phyloP scores from a whole-genome alignment of 2,113 vertebrate genomes.

The Sphaerodactylus townsendi region DNA sequence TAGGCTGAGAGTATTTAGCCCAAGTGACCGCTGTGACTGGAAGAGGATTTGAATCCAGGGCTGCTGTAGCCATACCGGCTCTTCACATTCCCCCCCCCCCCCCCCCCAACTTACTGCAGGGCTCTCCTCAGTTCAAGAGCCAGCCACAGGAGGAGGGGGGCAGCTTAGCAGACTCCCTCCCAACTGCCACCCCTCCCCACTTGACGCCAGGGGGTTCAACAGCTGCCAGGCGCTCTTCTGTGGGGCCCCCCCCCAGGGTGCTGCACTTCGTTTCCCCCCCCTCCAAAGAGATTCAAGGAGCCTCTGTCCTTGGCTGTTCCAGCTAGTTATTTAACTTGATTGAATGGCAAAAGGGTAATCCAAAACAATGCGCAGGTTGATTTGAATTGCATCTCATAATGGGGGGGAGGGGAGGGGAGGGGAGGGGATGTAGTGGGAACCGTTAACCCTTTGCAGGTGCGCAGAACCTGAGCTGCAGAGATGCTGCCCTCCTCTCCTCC shows the following conservation, averaged over 20 bases:
- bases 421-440: neutral
- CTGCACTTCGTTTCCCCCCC: neutral
- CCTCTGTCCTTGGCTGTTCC: neutral
- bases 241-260: neutral
- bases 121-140: too few relatives aligned
- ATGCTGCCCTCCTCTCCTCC: neutral
- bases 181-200: neutral
- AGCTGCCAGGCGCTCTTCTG: neutral
- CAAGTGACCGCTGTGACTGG: too few relatives aligned
- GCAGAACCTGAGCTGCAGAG: accelerated
- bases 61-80: too few relatives aligned
- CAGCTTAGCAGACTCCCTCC: too few relatives aligned
- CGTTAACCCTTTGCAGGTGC: neutral
- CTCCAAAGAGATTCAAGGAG: conserved; percentile 24
- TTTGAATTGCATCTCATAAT: neutral
- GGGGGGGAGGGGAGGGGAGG: neutral
- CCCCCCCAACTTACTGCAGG: too few relatives aligned
- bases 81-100: too few relatives aligned
- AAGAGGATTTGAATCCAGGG: too few relatives aligned
- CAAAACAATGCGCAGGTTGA: conserved; percentile 10
- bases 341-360: conserved; percentile 5
- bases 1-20: too few relatives aligned
- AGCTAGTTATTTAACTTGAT: conserved; percentile 2
- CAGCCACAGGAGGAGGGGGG: too few relatives aligned
- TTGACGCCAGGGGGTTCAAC: neutral